These are phyloP conservation scores for Cyphomyrus discorhynchus DNA, from an alignment of 2,113 vertebrate genomes.

Conservation along the genomic window DNA sequence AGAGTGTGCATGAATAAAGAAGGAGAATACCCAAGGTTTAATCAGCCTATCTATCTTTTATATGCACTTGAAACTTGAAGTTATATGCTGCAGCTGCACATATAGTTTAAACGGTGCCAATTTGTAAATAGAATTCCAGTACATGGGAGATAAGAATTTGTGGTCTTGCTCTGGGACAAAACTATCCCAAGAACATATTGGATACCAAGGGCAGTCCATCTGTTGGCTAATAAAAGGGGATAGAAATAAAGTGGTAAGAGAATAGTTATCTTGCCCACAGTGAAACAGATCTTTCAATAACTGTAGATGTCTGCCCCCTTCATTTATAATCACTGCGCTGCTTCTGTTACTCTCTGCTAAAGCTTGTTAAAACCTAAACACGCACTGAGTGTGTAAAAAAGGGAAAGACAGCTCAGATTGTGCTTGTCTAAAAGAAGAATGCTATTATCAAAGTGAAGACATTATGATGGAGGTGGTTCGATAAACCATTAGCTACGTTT, in stretches of 20 bases:
- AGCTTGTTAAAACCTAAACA: slow-evolving; percentile 35
- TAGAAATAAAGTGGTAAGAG: slow-evolving; percentile 22
- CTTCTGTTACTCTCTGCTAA: slow-evolving; percentile 22
- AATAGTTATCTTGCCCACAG: slow-evolving; percentile 15
- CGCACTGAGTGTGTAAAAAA: slow-evolving; percentile 24
- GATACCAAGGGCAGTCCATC: slow-evolving; percentile 43
- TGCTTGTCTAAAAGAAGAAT: not conserved
- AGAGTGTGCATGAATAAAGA: slow-evolving; percentile 2
- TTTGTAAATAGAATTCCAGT: slow-evolving; percentile 29
- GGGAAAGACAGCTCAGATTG: not conserved
- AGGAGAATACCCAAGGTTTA: not conserved
- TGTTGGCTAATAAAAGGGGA: slow-evolving; percentile 46
- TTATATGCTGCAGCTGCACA: slow-evolving; percentile 9
- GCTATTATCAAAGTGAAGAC: slow-evolving; percentile 21
- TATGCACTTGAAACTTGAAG: slow-evolving; percentile 8
- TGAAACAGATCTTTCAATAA: slow-evolving; percentile 18
- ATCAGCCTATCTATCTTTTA: slow-evolving; percentile 15
- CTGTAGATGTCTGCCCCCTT: slow-evolving; percentile 8
- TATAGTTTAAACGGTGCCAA: slow-evolving; percentile 24
- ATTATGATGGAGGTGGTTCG: slow-evolving; percentile 14
- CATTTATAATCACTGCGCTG: slow-evolving; percentile 11
- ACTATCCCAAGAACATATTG: slow-evolving; percentile 41
- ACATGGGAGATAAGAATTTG: slow-evolving; percentile 42
- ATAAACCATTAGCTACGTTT: slow-evolving; percentile 29
- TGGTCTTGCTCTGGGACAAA: slow-evolving; percentile 34